Evolutionary conservation across 35 echinoderm and acorn worm species (phyloP).

Genomic region (Ophioderma brevispina): DNA sequence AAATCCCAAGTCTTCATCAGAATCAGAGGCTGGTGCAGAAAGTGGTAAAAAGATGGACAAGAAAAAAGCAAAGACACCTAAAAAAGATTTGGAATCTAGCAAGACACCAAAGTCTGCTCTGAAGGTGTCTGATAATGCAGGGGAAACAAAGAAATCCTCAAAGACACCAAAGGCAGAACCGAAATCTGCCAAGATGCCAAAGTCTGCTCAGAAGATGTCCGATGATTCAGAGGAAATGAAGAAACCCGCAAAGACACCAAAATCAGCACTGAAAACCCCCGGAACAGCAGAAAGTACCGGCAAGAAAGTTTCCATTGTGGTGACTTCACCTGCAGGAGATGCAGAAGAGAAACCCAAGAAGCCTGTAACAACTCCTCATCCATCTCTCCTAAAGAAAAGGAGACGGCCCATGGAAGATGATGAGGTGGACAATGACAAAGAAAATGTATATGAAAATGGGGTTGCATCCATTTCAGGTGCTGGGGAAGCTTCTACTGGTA

Average conservation of each 20-base stretch:
- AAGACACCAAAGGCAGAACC: not conserved
- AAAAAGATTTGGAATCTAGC: no score
- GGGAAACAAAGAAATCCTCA: not conserved
- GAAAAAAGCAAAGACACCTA: no score
- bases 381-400: not conserved
- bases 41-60: no score
- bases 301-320: not conserved
- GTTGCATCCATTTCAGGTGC: not conserved
- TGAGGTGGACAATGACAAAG: not conserved
- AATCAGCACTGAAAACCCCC: not conserved
- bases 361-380: not conserved
- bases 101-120: no score
- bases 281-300: not conserved
- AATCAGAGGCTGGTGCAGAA: no score
- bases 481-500: not conserved
- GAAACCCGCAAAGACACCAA: not conserved
- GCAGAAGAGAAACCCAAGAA: not conserved
- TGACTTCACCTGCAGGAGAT: not conserved
- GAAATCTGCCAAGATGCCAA: not conserved
- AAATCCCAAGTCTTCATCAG: no score
- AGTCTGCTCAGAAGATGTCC: no score
- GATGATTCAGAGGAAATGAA: no score
- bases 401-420: not conserved
- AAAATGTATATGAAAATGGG: no score
- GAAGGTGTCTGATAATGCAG: no score